A percentile compares a stretch with the other conserved stretches of the same genome.
Evolutionary conservation across 2,113 vertebrate genomes (phyloP).

Genomic region (Mormyrus iriodes): DNA sequence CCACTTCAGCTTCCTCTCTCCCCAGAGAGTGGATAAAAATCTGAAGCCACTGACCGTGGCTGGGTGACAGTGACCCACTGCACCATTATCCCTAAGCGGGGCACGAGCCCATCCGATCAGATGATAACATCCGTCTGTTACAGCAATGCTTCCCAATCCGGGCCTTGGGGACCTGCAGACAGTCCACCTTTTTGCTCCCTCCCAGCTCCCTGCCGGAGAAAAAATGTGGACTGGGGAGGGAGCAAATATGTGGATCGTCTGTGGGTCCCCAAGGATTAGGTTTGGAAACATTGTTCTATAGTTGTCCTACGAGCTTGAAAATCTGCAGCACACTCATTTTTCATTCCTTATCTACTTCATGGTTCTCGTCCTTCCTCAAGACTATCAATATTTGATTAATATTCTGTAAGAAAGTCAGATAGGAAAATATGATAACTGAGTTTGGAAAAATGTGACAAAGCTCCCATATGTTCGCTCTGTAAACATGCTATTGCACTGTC

Average conservation of each 20-base stretch:
- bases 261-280: neutral
- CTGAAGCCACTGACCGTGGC: neutral
- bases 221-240: neutral
- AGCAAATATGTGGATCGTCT: neutral
- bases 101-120: neutral
- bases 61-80: neutral
- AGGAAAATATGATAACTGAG: neutral
- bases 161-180: neutral
- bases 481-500: neutral
- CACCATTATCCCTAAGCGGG: neutral
- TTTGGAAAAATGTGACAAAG: neutral
- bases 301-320: neutral
- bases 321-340: neutral
- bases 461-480: neutral
- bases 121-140: neutral
- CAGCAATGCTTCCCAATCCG: neutral
- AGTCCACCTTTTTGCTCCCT: neutral
- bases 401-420: neutral
- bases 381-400: neutral
- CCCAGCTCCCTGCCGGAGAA: neutral
- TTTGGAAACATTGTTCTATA: neutral
- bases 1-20: neutral
- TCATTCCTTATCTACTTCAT: neutral
- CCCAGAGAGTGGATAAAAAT: neutral
- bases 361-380: neutral